phyloP scores from a whole-genome alignment of 2,797 vertebrate species.

The Rhinogobio ventralis region DNA sequence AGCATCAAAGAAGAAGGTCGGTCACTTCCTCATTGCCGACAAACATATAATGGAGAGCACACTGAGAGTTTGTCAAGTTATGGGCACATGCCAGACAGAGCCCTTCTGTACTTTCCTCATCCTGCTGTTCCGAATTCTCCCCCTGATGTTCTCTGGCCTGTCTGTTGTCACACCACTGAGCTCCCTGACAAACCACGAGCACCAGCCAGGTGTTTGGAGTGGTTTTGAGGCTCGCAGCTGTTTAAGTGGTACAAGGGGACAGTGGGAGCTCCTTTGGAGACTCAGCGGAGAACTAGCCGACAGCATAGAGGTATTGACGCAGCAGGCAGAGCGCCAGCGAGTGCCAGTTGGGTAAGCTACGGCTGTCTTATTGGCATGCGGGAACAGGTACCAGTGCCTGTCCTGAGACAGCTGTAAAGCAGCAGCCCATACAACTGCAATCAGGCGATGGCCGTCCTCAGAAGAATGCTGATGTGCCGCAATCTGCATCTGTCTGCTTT shows the following conservation, averaged over 20 bases:
- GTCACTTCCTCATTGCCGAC: not conserved
- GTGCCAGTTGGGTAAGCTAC: slow-evolving; percentile 82
- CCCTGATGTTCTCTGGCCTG: slow-evolving; percentile 68
- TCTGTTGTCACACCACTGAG: slow-evolving; percentile 79
- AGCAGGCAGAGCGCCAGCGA: slow-evolving; percentile 90
- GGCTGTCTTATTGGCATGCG: slow-evolving; percentile 96
- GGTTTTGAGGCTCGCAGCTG: slow-evolving; percentile 82
- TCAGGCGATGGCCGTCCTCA: slow-evolving; percentile 87
- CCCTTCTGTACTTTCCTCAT: slow-evolving; percentile 23
- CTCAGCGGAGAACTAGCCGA: slow-evolving; percentile 86
- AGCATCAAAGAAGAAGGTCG: slow-evolving; percentile 2
- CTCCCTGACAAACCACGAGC: slow-evolving; percentile 78
- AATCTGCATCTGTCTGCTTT: slow-evolving; percentile 84
- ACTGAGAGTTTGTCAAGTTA: slow-evolving; percentile 31
- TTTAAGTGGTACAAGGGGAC: slow-evolving; percentile 70
- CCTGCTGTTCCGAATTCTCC: slow-evolving; percentile 63
- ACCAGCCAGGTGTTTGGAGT: slow-evolving; percentile 76
- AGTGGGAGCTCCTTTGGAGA: slow-evolving; percentile 77
- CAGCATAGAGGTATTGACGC: slow-evolving; percentile 77
- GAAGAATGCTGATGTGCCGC: slow-evolving; percentile 90
- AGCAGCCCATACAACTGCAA: slow-evolving; percentile 96
- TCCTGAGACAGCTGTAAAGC: slow-evolving; percentile 97
- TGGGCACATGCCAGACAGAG: slow-evolving; percentile 42
- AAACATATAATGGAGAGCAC: slow-evolving; percentile 27
- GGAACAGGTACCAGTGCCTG: slow-evolving; percentile 87